Evolutionary conservation across 2,888 invertebrate genomes (phyloP).

Genomic region (Corbicula japonica): DNA sequence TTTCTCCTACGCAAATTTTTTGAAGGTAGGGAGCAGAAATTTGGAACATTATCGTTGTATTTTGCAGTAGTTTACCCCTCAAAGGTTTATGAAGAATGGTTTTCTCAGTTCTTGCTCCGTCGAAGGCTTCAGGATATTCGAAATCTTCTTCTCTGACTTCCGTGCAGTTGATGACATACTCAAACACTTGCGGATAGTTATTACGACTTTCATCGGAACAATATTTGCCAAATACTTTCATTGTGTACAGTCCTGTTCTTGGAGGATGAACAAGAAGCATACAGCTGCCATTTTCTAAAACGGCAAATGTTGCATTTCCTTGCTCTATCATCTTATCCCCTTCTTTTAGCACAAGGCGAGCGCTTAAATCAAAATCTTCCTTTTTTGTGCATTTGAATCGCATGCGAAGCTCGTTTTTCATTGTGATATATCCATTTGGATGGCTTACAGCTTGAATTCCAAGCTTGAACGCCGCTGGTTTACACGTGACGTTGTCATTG

Average conservation of each 20-base stretch:
- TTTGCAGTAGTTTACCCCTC: constrained; percentile 21
- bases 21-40: constrained; percentile 36
- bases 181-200: constrained; percentile 28
- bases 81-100: constrained; percentile 35
- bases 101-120: constrained; percentile 6
- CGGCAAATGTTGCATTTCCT: constrained; percentile 21
- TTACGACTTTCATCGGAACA: background rate
- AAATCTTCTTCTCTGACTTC: constrained; percentile 20
- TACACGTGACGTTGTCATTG: background rate
- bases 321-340: constrained; percentile 8
- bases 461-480: background rate
- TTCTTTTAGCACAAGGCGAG: too few species aligned
- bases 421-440: background rate
- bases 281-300: constrained; percentile 3
- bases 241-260: constrained; percentile 27
- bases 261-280: constrained; percentile 38
- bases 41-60: constrained; percentile 29
- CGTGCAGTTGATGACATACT: constrained; percentile 40
- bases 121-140: constrained; percentile 42
- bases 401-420: background rate
- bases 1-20: constrained; percentile 20
- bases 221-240: constrained; percentile 46
- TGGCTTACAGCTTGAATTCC: background rate
- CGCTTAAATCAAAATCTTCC: too few species aligned
- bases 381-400: background rate